Evolutionary conservation across 2,797 vertebrate genomes (phyloP).

Genomic region (Hylomyscus alleni): DNA sequence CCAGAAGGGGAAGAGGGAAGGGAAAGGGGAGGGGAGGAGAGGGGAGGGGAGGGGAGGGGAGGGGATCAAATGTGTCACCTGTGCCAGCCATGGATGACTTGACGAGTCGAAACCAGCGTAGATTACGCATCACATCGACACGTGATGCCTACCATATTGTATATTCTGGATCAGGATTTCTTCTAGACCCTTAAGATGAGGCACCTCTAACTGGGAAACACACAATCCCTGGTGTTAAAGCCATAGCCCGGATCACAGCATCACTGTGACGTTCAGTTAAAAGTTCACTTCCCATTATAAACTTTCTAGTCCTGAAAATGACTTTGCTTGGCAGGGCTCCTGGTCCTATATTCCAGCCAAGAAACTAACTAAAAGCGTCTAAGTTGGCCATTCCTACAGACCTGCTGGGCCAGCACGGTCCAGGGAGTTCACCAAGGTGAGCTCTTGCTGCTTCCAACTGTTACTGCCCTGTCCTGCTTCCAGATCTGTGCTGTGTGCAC

Average conservation of each 20-base stretch:
- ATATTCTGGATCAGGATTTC: neutral
- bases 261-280: neutral
- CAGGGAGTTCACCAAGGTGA: neutral
- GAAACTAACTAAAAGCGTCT: neutral
- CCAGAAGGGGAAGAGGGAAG: neutral
- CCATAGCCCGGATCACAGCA: neutral
- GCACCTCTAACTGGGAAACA: neutral
- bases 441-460: neutral
- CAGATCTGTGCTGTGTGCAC: neutral
- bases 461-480: neutral
- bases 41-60: neutral
- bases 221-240: neutral
- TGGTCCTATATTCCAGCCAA: neutral
- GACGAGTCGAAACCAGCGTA: neutral
- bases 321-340: neutral
- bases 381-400: neutral
- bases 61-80: neutral
- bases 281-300: neutral
- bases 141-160: neutral
- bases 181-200: neutral
- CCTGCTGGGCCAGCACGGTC: neutral
- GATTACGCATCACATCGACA: neutral
- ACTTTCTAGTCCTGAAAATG: conserved; percentile 5
- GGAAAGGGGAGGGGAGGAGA: too few relatives aligned
- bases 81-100: neutral